Base-by-base conservation (phyloP, 2,113 vertebrate genomes). In the Apeltes quadracus region DNA sequence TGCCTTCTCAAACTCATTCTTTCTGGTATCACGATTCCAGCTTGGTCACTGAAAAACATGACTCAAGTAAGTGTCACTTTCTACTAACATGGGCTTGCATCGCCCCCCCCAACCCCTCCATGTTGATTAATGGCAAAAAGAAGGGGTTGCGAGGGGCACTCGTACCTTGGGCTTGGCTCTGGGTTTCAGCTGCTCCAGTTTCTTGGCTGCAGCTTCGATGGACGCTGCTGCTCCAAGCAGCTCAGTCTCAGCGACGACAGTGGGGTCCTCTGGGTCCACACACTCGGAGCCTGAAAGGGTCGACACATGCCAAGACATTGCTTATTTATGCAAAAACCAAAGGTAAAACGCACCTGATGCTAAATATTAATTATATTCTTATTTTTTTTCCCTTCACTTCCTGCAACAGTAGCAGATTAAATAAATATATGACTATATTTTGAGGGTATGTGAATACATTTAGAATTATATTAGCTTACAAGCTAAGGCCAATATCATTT, bases 181-280 rank as follows among this genome's bases (percentile, higher is more conserved):
- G 38, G 97, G 98, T 85, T 96, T 98, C 84, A 99, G 95, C 83
- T 99, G 98, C 89, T 99, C 97, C 71, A 99, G 92, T 92, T 99
- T 99, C 94, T 99, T 99, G 76, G 97, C 98, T 34, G 97, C 98
- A 29, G 98, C 98, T 91, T 99, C 98, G 70, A 99, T 99, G 67
- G 97, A 99, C 0, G 98, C 97, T 10, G 98, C 98, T 10, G 98
- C 98, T 74, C 98, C 97, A 72, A 99, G 89, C 0, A 99, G 93
- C 89, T 99, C 98, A 0, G 95, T 97, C 92, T 99, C 98, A 0
- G 98, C 97, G 46, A 99, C 96, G 83, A 99, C 95, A 3, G 96
- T 99, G 46, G 98, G 97, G 90, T 99, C 97, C 90, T 99, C 96
- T 0, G 98, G 96, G 80, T 99, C 97, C 74, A 97, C 96, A 90